Evolutionary conservation across 1,140 invertebrate species (phyloP).

Genomic region (Pseudomyrmex cubaensis): DNA sequence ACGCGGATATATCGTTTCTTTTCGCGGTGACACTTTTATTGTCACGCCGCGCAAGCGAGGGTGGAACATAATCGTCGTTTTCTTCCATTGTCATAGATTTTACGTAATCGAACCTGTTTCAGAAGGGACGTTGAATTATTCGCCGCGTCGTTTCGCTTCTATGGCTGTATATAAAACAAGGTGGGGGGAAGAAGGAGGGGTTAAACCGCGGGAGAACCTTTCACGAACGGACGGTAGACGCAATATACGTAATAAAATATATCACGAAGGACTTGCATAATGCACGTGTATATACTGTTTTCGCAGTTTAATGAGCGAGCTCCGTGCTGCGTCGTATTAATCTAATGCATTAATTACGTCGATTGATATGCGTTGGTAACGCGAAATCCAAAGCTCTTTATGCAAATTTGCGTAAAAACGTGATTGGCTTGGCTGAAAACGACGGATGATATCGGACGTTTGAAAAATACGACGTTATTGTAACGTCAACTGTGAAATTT

Average conservation of each 20-base stretch:
- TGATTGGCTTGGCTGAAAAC: slow-evolving; percentile 9
- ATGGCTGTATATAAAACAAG: background rate
- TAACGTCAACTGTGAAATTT: background rate
- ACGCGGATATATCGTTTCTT: background rate
- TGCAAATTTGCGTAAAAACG: slow-evolving; percentile 30
- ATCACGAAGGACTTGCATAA: background rate
- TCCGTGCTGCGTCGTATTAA: slow-evolving; percentile 41
- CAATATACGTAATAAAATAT: background rate
- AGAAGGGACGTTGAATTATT: slow-evolving; percentile 15
- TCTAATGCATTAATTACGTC: slow-evolving; percentile 30
- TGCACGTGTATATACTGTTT: slow-evolving; percentile 11
- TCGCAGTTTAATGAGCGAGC: slow-evolving; percentile 13
- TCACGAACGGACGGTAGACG: slow-evolving; percentile 13
- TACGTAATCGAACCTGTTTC: background rate
- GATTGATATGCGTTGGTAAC: slow-evolving; percentile 33
- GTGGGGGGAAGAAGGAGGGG: background rate
- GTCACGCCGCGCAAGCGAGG: background rate
- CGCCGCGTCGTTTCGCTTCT: background rate
- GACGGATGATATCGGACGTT: background rate
- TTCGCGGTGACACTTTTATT: slow-evolving; percentile 32
- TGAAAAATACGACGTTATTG: background rate
- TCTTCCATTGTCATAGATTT: slow-evolving; percentile 20
- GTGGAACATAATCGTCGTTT: slow-evolving; percentile 14
- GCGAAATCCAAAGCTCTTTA: slow-evolving; percentile 25
- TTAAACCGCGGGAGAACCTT: background rate